phyloP scores from a whole-genome alignment of 1,140 invertebrate genomes.

The Dufourea novaeangliae region DNA sequence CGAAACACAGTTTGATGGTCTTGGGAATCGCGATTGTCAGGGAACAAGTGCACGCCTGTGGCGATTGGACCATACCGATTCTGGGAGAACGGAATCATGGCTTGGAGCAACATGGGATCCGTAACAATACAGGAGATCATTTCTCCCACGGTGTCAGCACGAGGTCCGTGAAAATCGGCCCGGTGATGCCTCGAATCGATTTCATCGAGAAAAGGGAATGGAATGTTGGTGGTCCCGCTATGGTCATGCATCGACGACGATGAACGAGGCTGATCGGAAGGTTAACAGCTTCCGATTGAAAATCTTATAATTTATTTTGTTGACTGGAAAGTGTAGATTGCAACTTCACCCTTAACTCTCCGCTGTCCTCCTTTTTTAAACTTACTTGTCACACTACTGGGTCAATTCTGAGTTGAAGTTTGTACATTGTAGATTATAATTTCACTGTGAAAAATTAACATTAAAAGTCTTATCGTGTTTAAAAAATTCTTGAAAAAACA shows the following conservation, averaged over 20 bases:
- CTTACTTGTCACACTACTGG: no score
- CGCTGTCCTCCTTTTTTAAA: no score
- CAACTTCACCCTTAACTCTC: no score
- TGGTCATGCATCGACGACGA: slow-evolving; percentile 19
- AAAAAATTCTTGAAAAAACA: no score
- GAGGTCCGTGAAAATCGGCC: slow-evolving; percentile 32
- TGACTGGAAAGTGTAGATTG: no score
- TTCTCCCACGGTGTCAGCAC: slow-evolving; percentile 43
- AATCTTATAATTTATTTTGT: background rate
- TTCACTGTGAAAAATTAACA: no score
- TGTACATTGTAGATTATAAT: no score
- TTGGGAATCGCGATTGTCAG: slow-evolving; percentile 42
- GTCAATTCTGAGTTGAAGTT: no score
- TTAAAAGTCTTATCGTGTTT: no score
- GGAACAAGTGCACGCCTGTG: slow-evolving; percentile 23
- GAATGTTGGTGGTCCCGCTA: slow-evolving; percentile 24
- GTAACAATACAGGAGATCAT: slow-evolving; percentile 5
- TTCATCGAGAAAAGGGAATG: slow-evolving; percentile 1
- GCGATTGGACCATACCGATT: slow-evolving; percentile 12
- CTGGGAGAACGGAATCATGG: slow-evolving; percentile 26
- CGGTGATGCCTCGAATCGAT: slow-evolving; percentile 41
- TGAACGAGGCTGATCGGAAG: slow-evolving; percentile 16
- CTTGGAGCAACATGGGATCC: background rate
- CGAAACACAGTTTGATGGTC: background rate
- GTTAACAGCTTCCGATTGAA: background rate